phyloP scores from a whole-genome alignment of 2,888 invertebrate species.

The Hymenopus coronatus region DNA sequence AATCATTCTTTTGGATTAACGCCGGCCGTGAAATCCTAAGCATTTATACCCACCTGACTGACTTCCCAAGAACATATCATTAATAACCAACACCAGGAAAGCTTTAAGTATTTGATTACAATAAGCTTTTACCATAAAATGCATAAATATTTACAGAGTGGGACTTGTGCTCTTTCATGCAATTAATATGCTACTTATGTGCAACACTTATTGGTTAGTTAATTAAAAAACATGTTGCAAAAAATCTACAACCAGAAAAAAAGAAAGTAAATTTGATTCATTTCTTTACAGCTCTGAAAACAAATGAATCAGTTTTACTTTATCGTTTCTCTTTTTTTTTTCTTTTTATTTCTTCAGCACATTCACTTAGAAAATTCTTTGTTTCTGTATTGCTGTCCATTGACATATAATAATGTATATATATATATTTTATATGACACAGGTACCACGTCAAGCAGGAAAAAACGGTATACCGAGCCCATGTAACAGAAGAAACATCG shows the following conservation, averaged over 20 bases:
- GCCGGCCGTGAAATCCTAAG: too few relatives aligned
- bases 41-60: too few relatives aligned
- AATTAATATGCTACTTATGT: background rate
- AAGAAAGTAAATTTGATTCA: constrained; percentile 22
- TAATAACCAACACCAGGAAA: too few relatives aligned
- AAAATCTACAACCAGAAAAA: constrained; percentile 14
- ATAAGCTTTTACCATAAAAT: background rate
- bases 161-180: background rate
- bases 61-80: too few relatives aligned
- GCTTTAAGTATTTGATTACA: too few relatives aligned
- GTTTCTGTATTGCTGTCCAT: constrained; percentile 27
- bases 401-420: background rate
- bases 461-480: constrained; percentile 16
- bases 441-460: background rate
- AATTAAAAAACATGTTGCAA: constrained; percentile 3
- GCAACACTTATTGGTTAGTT: background rate
- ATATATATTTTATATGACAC: too few relatives aligned
- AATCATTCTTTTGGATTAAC: too few relatives aligned
- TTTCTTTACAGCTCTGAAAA: constrained; percentile 26
- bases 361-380: constrained; percentile 37
- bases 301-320: constrained; percentile 18
- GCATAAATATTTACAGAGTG: background rate
- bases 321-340: constrained; percentile 1
- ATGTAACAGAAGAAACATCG: constrained; percentile 25
- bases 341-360: constrained; percentile 18